Evolutionary conservation across 1,140 invertebrate species (phyloP).

Genomic region (Pogonomyrmex barbatus): DNA sequence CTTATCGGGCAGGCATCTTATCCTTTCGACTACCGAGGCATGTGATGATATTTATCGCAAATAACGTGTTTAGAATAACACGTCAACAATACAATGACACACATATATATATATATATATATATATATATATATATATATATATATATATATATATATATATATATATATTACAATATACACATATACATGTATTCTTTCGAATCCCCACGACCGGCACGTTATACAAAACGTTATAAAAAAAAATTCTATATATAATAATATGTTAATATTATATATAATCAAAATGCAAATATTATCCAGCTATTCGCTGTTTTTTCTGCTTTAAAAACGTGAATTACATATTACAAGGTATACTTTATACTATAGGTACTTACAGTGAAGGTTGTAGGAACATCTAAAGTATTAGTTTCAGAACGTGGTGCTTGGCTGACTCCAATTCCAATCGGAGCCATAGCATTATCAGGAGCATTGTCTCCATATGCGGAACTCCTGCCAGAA

Average conservation of each 20-base stretch:
- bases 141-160: no score
- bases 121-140: no score
- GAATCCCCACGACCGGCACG: no score
- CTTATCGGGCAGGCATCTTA: no score
- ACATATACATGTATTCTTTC: no score
- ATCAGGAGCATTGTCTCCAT: constrained; percentile 90
- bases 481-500: constrained; percentile 95
- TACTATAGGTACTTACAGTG: constrained; percentile 77
- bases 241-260: background rate
- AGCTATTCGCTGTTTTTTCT: background rate
- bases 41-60: no score
- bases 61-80: no score
- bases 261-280: background rate
- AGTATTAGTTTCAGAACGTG: constrained; percentile 87
- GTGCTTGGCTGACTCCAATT: constrained; percentile 78
- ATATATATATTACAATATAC: no score
- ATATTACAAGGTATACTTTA: constrained; percentile 1
- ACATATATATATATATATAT: no score
- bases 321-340: constrained; percentile 32
- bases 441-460: constrained; percentile 84
- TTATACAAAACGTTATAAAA: background rate
- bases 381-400: constrained; percentile 86
- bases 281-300: constrained; percentile 6
- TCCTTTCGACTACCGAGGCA: no score
- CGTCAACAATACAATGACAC: no score